Evolutionary conservation across 2,113 vertebrate genomes (phyloP).

Genomic region (Paramormyrops kingsleyae): DNA sequence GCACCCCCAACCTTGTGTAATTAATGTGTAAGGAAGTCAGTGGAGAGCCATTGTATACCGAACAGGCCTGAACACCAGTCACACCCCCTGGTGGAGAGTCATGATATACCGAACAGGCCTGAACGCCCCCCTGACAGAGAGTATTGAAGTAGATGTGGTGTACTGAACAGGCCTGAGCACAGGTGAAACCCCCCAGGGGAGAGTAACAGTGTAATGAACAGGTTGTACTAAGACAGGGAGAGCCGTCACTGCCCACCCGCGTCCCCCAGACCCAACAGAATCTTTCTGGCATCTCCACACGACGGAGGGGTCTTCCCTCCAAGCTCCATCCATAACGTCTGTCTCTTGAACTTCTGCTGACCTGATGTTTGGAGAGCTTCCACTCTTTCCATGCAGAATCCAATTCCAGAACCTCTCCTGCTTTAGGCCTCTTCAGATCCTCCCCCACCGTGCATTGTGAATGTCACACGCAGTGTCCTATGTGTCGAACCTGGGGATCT

Average conservation of each 20-base stretch:
- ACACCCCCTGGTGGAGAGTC: not conserved
- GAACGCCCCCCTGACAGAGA: not conserved
- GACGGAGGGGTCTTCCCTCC: conserved; percentile 15
- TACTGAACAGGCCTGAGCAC: not conserved
- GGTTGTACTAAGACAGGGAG: conserved; percentile 1
- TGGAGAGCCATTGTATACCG: not conserved
- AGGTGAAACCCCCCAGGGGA: not conserved
- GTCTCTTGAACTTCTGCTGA: conserved; percentile 35
- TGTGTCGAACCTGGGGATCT: conserved; percentile 24
- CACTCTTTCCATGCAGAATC: conserved; percentile 34
- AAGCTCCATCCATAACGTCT: conserved; percentile 34
- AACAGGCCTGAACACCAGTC: not conserved
- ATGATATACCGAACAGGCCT: not conserved
- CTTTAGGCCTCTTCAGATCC: not conserved
- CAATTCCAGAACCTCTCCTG: not conserved
- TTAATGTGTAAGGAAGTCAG: no score
- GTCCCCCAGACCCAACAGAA: conserved; percentile 40
- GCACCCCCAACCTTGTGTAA: not conserved
- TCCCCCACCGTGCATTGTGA: not conserved
- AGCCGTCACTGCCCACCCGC: conserved; percentile 33
- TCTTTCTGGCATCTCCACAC: conserved; percentile 23
- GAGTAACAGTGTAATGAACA: not conserved
- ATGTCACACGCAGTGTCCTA: conserved; percentile 10
- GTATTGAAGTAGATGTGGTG: not conserved
- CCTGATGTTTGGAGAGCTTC: conserved; percentile 30